Percentiles rank a stretch among this genome's conserved stretches.
phyloP scores from a whole-genome alignment of 37 sponge, comb jelly and placozoan species.

The Haliclona indistincta region DNA sequence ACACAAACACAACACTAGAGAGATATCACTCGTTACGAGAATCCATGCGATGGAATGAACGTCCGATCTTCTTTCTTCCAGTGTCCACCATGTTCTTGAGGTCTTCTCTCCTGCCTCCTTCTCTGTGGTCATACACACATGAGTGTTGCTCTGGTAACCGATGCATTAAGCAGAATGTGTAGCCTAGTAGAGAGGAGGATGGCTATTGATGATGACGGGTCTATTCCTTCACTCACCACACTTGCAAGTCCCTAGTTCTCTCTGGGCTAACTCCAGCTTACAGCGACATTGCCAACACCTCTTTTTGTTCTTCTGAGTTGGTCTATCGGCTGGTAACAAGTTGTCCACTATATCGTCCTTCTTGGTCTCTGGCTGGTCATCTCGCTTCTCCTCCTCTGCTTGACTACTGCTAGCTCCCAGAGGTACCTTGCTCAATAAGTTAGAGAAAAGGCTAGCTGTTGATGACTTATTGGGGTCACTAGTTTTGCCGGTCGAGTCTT shows the following conservation, averaged over 20 bases:
- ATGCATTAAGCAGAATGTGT: slow-evolving; percentile 76
- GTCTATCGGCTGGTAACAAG: slow-evolving; percentile 17
- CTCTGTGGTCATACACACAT: slow-evolving; percentile 80
- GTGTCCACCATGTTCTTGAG: slow-evolving; percentile 71
- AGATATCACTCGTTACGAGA: too few species aligned
- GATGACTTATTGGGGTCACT: background rate
- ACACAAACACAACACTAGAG: too few species aligned
- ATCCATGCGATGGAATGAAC: slow-evolving; percentile 85
- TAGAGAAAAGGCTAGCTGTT: background rate
- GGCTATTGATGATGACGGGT: background rate
- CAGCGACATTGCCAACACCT: slow-evolving; percentile 69
- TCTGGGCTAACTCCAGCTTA: slow-evolving; percentile 76
- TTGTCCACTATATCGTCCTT: background rate
- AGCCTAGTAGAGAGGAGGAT: slow-evolving; percentile 31
- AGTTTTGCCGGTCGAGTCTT: background rate
- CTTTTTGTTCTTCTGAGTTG: slow-evolving; percentile 75
- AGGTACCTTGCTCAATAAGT: slow-evolving; percentile 3
- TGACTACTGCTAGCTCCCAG: background rate
- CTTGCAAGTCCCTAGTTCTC: slow-evolving; percentile 70
- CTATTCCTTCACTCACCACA: slow-evolving; percentile 58
- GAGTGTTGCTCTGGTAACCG: slow-evolving; percentile 83
- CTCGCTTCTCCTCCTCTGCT: background rate
- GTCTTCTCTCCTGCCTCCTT: slow-evolving; percentile 69
- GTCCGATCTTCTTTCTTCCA: slow-evolving; percentile 62
- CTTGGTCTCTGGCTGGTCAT: slow-evolving; percentile 19